A percentile compares a stretch with the other conserved stretches of the same genome.
phyloP scores from a whole-genome alignment of 1,140 invertebrate species.

The Polypedilum pembai region DNA sequence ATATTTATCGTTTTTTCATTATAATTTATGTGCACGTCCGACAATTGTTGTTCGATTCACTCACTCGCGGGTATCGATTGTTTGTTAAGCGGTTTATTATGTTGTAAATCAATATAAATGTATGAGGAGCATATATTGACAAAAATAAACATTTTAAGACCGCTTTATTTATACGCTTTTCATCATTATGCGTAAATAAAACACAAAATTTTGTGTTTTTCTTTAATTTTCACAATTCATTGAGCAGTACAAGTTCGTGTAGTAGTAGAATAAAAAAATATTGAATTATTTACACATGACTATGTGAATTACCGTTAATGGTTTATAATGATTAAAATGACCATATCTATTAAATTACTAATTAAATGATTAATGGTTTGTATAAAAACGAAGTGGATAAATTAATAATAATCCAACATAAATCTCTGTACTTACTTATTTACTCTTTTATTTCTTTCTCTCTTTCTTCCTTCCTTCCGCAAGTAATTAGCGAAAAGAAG shows the following conservation, averaged over 20 bases:
- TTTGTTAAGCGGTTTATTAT: slow-evolving; percentile 26
- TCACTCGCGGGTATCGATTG: slow-evolving; percentile 2
- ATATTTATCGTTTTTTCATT: no score
- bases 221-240: neutral
- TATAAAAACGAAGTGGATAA: no score
- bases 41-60: no score
- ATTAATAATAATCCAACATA: no score
- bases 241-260: neutral
- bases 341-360: slow-evolving; percentile 1
- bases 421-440: no score
- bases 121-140: neutral
- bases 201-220: neutral
- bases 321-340: slow-evolving; percentile 12
- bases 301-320: neutral
- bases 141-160: slow-evolving; percentile 16
- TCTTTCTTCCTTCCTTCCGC: no score
- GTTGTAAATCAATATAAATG: slow-evolving; percentile 24
- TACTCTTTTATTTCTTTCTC: no score
- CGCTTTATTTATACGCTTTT: slow-evolving; percentile 5
- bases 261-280: no score
- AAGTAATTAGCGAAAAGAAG: no score
- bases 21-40: no score
- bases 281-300: neutral
- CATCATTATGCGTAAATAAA: neutral
- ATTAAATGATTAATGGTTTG: slow-evolving; percentile 13